These are phyloP conservation scores for Serranus cabrilla DNA, from an alignment of 2,797 vertebrate species.

Conservation along the genomic window DNA sequence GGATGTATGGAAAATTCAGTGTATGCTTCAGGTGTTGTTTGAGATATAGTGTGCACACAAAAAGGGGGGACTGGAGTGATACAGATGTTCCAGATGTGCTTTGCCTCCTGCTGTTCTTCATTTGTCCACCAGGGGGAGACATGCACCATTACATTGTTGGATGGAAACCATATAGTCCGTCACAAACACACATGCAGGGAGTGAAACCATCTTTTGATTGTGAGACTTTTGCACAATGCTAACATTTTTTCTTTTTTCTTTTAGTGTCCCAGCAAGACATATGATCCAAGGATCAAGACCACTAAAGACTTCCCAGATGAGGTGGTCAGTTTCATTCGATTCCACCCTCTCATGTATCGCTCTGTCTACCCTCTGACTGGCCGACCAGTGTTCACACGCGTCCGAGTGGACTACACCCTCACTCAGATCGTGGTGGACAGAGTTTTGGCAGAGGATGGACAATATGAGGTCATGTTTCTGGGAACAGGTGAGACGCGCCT, in stretches of 20 bases:
- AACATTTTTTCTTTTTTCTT: background rate
- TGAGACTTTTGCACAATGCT: background rate
- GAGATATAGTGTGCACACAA: conserved; percentile 9
- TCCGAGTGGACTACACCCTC: conserved; percentile 93
- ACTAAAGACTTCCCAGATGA: conserved; percentile 98
- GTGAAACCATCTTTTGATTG: background rate
- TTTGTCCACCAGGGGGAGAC: conserved; percentile 78
- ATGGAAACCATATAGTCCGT: background rate
- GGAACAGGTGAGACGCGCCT: conserved; percentile 91
- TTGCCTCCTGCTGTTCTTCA: conserved; percentile 20
- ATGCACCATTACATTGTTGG: conserved; percentile 38
- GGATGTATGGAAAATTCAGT: conserved; percentile 1
- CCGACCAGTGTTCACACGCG: conserved; percentile 91
- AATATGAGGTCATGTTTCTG: conserved; percentile 97
- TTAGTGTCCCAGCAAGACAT: conserved; percentile 97
- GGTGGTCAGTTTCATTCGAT: conserved; percentile 94
- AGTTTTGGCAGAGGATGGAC: conserved; percentile 95
- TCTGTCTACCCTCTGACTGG: conserved; percentile 88
- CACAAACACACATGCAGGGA: background rate
- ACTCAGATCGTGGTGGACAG: conserved; percentile 96
- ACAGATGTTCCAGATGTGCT: conserved; percentile 61
- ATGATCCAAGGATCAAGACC: conserved; percentile 94
- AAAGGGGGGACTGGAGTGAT: background rate
- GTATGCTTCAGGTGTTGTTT: conserved; percentile 29
- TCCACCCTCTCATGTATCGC: conserved; percentile 94